A percentile compares a stretch with the other conserved stretches of the same genome.
phyloP scores from a whole-genome alignment of 1,140 invertebrate species.

The Cotesia vestalis region DNA sequence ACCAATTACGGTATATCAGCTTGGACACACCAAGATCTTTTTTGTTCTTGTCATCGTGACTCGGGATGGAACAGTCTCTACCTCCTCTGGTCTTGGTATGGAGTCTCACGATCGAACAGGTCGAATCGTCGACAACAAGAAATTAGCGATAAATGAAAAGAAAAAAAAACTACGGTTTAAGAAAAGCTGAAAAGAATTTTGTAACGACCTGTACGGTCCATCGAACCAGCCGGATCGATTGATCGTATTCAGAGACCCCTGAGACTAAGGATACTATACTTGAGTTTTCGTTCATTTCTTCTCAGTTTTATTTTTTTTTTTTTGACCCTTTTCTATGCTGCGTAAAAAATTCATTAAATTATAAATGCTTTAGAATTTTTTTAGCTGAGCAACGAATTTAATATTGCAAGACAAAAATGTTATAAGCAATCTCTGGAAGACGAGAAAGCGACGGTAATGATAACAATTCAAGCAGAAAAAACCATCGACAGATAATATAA shows the following conservation, averaged over 20 bases:
- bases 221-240: constrained; percentile 40
- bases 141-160: constrained; percentile 14
- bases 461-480: too few species aligned
- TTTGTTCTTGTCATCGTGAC: constrained; percentile 9
- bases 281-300: too few species aligned
- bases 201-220: constrained; percentile 38
- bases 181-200: constrained; percentile 30
- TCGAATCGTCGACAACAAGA: constrained; percentile 10
- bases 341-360: constrained; percentile 20
- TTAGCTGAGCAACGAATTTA: too few species aligned
- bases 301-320: constrained; percentile 18
- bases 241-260: constrained; percentile 37
- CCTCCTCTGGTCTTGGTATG: not conserved
- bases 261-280: constrained; percentile 9
- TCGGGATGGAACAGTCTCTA: too few species aligned
- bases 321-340: constrained; percentile 24
- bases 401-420: too few species aligned
- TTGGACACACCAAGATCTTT: constrained; percentile 5
- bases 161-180: constrained; percentile 4
- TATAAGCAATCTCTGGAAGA: too few species aligned
- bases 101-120: constrained; percentile 20
- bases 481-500: too few species aligned
- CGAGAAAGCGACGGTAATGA: too few species aligned
- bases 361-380: not conserved
- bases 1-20: constrained; percentile 45